Evolutionary conservation across 2,888 invertebrate genomes (phyloP).

Genomic region (Heterodera filipjevi): DNA sequence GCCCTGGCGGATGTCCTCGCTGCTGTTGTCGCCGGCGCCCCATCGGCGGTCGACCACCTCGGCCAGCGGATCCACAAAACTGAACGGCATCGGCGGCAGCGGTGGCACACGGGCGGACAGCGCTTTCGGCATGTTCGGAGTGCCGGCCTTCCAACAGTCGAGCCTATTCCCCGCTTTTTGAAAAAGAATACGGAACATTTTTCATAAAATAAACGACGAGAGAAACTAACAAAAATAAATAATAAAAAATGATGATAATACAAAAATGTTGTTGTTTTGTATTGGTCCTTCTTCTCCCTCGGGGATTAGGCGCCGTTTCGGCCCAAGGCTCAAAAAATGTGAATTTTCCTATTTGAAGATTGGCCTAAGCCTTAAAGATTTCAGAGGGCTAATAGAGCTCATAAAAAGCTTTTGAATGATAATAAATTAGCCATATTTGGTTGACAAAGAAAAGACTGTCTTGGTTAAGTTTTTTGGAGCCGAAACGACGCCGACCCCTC

Average conservation of each 20-base stretch:
- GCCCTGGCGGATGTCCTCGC: slow-evolving; percentile 47
- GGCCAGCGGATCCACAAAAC: slow-evolving; percentile 11
- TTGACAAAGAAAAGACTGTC: too few species aligned
- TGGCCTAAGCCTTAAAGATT: too few species aligned
- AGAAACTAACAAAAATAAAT: too few species aligned
- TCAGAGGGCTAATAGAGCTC: too few species aligned
- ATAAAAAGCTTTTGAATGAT: too few species aligned
- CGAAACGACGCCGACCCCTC: background rate
- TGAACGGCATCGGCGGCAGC: slow-evolving; percentile 12
- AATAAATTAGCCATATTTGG: too few species aligned
- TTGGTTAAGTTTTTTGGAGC: too few species aligned
- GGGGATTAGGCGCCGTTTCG: too few species aligned
- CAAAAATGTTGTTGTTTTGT: too few species aligned
- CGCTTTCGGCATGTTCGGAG: slow-evolving; percentile 28
- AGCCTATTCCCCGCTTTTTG: slow-evolving; percentile 26
- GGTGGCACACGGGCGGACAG: background rate
- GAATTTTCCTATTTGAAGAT: too few species aligned
- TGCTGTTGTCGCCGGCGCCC: slow-evolving; percentile 46
- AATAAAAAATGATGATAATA: background rate
- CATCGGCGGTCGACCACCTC: slow-evolving; percentile 34
- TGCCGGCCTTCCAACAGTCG: slow-evolving; percentile 28
- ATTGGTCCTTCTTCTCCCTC: background rate
- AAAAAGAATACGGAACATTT: background rate
- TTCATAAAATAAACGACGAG: too few species aligned
- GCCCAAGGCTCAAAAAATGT: too few species aligned